A percentile compares a stretch with the other conserved stretches of the same genome.
Evolutionary conservation across 2,113 vertebrate genomes (phyloP).

Genomic region (Platysternon megacephalum): DNA sequence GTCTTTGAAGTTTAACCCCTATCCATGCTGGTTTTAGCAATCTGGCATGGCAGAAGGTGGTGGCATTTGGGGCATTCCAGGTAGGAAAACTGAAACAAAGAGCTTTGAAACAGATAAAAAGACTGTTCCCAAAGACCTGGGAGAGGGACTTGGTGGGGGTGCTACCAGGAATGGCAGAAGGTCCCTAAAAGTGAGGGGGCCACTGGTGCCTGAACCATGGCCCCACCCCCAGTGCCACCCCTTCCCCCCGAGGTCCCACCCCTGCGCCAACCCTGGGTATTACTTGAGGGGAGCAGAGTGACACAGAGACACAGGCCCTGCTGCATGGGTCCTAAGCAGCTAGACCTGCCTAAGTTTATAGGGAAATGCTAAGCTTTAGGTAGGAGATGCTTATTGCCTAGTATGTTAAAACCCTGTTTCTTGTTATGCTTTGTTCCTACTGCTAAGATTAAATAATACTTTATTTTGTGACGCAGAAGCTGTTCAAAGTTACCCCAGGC

Average conservation of each 20-base stretch:
- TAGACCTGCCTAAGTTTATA: background rate
- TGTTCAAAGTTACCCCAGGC: background rate
- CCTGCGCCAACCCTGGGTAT: background rate
- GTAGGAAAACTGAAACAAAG: background rate
- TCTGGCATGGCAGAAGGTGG: background rate
- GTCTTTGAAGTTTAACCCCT: background rate
- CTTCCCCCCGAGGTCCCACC: too few species aligned
- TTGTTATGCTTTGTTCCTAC: background rate
- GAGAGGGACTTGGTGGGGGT: fast-evolving
- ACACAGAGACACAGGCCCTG: background rate
- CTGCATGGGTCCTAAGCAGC: background rate
- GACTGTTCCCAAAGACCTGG: background rate
- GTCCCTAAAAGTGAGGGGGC: too few species aligned
- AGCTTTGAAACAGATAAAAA: background rate
- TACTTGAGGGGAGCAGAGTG: background rate
- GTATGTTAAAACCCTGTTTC: background rate
- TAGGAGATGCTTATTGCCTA: background rate
- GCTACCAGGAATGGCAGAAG: too few species aligned
- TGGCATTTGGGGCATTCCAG: background rate
- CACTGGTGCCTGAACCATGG: too few species aligned
- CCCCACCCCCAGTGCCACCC: too few species aligned
- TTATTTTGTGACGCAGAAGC: background rate
- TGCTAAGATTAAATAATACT: background rate
- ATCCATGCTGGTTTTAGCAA: background rate
- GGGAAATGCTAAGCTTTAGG: background rate